phyloP scores from a whole-genome alignment of 2,797 vertebrate species.

The Dicrostonyx torquatus region DNA sequence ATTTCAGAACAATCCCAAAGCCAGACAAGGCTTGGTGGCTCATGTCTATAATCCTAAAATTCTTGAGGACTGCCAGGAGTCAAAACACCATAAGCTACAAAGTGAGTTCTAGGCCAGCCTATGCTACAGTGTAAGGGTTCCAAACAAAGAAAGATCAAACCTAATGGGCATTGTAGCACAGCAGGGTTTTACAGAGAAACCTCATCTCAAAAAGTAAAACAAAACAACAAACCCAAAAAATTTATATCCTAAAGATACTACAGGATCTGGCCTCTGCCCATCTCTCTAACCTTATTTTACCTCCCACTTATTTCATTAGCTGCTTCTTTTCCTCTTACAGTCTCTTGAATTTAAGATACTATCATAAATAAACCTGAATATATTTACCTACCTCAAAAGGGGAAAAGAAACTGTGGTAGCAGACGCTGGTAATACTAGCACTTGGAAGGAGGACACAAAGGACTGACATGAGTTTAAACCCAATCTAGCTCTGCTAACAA shows the following conservation, averaged over 20 bases:
- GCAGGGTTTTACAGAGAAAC: not conserved
- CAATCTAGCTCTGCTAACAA: not conserved
- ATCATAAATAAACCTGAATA: not conserved
- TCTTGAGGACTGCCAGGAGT: not conserved
- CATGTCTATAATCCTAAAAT: not conserved
- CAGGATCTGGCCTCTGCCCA: not conserved
- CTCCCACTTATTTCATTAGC: slow-evolving; percentile 2
- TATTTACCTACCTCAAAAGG: not conserved
- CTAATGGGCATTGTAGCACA: not conserved
- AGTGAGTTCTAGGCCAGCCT: not conserved
- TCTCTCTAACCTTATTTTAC: not conserved
- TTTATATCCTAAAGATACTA: not conserved
- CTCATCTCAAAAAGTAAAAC: not conserved
- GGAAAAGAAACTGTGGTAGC: not conserved
- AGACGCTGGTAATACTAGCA: not conserved
- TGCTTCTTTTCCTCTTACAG: not conserved
- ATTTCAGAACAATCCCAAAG: slow-evolving; percentile 21
- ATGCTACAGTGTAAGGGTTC: not conserved
- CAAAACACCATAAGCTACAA: not conserved
- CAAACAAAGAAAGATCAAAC: not conserved
- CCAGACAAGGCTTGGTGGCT: not conserved
- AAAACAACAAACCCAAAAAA: not conserved
- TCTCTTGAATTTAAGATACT: slow-evolving; percentile 13
- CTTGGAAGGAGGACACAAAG: not conserved
- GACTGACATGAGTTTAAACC: not conserved